A percentile compares a stretch with the other conserved stretches of the same genome.
These are phyloP conservation scores for Alectura lathami DNA, from an alignment of 2,113 vertebrate species.

Conservation along the genomic window DNA sequence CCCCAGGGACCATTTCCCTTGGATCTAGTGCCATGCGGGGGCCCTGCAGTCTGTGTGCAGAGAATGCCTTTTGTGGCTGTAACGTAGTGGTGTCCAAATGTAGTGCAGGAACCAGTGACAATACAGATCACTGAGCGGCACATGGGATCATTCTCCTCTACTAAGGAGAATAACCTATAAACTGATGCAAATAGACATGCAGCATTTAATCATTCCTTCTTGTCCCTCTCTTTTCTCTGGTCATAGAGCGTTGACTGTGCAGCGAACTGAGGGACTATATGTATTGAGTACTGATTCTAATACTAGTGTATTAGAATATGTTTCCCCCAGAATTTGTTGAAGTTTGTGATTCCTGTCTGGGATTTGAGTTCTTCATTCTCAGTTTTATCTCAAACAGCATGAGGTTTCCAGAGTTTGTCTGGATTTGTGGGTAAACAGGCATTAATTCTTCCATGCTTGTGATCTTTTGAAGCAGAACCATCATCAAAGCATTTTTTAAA, in stretches of 20 bases:
- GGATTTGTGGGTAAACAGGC: background rate
- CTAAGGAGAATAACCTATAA: background rate
- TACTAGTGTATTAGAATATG: background rate
- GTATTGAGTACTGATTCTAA: background rate
- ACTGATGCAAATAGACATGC: background rate
- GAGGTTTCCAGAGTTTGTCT: background rate
- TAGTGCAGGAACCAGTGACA: background rate
- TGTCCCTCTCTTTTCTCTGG: background rate
- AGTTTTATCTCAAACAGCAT: background rate
- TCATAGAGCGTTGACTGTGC: background rate
- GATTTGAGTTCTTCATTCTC: background rate
- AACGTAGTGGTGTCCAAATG: background rate
- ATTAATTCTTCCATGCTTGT: background rate
- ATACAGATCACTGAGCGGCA: background rate
- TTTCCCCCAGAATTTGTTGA: background rate
- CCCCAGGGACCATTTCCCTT: background rate
- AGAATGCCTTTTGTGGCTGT: background rate
- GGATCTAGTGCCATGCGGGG: background rate
- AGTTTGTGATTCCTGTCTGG: background rate
- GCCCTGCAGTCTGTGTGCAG: background rate
- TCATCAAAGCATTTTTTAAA: background rate
- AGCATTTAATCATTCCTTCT: background rate
- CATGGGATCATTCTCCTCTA: background rate
- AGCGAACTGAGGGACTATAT: background rate
- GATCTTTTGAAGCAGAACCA: background rate